Evolutionary conservation across 2,888 invertebrate genomes (phyloP).

Genomic region (Andrena trimmerana): DNA sequence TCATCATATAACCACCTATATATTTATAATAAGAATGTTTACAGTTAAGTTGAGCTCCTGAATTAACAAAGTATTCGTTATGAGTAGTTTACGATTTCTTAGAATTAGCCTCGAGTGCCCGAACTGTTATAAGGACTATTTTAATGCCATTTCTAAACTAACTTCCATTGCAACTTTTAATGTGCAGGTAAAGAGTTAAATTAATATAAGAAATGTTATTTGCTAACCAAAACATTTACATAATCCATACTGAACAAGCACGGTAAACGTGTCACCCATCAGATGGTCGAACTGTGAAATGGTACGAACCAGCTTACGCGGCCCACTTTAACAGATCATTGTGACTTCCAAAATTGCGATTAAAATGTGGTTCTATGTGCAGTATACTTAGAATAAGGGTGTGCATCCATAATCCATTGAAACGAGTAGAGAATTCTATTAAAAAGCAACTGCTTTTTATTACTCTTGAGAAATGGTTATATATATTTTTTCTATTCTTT

Average conservation of each 20-base stretch:
- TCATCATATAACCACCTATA: slow-evolving; percentile 62
- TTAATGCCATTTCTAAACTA: background rate
- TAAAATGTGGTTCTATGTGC: no score
- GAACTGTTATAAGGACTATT: slow-evolving; percentile 25
- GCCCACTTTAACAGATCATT: no score
- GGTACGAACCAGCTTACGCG: no score
- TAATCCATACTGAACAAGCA: background rate
- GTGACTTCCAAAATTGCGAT: no score
- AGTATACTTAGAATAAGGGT: no score
- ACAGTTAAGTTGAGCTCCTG: slow-evolving; percentile 76
- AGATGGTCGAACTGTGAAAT: no score
- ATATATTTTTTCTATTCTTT: no score
- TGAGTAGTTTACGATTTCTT: slow-evolving; percentile 65
- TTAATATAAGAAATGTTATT: background rate
- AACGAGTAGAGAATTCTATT: no score
- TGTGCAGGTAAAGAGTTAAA: background rate
- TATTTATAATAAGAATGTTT: slow-evolving; percentile 68
- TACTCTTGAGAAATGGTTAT: no score
- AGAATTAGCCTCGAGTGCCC: slow-evolving; percentile 63
- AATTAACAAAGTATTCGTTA: slow-evolving; percentile 73
- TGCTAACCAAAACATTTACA: background rate
- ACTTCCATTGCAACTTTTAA: background rate
- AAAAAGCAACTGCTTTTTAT: no score
- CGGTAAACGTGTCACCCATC: background rate
- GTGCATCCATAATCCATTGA: no score